Conservation (phyloP, 2,113 vertebrate species). For the Erythrocercus mccallii region DNA sequence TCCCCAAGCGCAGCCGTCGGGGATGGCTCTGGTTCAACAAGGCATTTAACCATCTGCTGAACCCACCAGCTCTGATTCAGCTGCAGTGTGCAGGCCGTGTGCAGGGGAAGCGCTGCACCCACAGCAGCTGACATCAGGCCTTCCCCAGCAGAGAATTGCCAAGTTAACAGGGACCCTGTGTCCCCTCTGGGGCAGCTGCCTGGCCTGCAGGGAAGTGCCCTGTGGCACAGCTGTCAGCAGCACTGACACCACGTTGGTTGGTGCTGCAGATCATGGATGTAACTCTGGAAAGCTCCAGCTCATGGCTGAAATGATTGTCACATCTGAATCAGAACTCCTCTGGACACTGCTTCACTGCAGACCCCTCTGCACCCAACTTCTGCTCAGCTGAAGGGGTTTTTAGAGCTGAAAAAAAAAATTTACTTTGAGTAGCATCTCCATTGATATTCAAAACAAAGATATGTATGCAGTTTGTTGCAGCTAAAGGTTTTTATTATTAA, state of each 20-base stretch:
- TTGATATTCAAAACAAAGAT: neutral
- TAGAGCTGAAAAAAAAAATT: neutral
- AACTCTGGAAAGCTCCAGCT: neutral
- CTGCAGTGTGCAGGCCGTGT: neutral
- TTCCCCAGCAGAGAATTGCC: neutral
- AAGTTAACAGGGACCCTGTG: neutral
- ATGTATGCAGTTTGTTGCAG: neutral
- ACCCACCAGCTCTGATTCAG: neutral
- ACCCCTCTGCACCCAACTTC: neutral
- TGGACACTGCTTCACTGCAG: neutral
- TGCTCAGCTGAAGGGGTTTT: neutral
- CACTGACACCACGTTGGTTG: neutral
- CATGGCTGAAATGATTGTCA: neutral
- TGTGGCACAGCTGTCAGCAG: neutral
- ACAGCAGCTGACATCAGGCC: neutral
- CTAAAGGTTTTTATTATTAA: neutral
- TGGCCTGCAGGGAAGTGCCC: neutral
- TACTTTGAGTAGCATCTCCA: neutral
- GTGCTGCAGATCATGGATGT: neutral
- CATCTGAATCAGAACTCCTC: no score
- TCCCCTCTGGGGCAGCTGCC: neutral
- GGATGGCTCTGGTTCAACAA: constrained; percentile 31
- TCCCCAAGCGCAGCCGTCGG: neutral
- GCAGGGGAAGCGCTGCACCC: neutral
- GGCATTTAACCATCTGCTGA: constrained; percentile 32